Conservation (phyloP, 2,888 invertebrate species). For the Dicycla oo region DNA sequence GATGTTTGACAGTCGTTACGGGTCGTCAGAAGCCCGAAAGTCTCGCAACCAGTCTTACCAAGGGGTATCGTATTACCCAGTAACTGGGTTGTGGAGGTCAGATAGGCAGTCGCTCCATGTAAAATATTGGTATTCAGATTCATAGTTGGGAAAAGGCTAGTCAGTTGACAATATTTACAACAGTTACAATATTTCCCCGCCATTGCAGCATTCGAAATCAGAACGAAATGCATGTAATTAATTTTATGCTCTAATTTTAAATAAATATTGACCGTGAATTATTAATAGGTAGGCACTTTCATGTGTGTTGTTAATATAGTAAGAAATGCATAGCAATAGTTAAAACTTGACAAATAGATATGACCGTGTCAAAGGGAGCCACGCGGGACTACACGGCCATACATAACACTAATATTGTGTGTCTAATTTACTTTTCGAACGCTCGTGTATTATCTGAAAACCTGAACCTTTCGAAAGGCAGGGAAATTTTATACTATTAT, state of each 20-base stretch:
- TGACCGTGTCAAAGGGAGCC: slow-evolving; percentile 33
- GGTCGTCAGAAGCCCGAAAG: too few species aligned
- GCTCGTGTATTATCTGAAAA: slow-evolving; percentile 47
- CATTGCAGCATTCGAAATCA: slow-evolving; percentile 9
- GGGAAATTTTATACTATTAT: slow-evolving; percentile 23
- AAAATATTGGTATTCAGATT: too few species aligned
- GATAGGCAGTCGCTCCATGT: too few species aligned
- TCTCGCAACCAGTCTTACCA: too few species aligned
- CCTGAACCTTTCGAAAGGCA: slow-evolving; percentile 31
- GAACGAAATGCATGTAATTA: slow-evolving; percentile 26
- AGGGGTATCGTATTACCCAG: too few species aligned
- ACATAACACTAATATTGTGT: slow-evolving; percentile 49
- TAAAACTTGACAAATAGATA: slow-evolving; percentile 38
- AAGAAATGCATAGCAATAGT: slow-evolving; percentile 16
- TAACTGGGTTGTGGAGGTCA: too few species aligned
- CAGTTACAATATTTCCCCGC: not conserved
- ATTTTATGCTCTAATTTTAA: slow-evolving; percentile 33
- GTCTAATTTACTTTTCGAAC: slow-evolving; percentile 56
- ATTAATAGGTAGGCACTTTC: not conserved
- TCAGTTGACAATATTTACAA: too few species aligned
- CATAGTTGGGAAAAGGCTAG: too few species aligned
- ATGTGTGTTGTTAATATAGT: not conserved
- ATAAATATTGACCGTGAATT: slow-evolving; percentile 17
- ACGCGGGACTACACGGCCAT: slow-evolving; percentile 35
- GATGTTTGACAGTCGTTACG: too few species aligned